Evolutionary conservation across 1,140 invertebrate species (phyloP).

Genomic region (Scaptomyza montana): DNA sequence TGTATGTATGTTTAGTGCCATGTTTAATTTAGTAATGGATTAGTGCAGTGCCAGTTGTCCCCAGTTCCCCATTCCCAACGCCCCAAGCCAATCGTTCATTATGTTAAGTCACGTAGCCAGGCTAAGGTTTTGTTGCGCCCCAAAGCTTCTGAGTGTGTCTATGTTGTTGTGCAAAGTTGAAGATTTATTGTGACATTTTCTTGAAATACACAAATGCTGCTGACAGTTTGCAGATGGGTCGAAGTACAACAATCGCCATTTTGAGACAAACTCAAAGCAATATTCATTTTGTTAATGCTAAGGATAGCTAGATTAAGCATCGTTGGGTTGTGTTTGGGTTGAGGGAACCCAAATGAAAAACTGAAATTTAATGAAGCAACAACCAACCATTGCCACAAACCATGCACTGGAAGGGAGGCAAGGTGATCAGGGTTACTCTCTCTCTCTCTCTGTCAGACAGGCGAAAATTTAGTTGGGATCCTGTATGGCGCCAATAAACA

Average conservation of each 20-base stretch:
- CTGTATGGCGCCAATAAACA: background rate
- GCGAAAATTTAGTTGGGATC: constrained; percentile 20
- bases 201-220: constrained; percentile 54
- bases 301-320: constrained; percentile 2
- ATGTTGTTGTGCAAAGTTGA: constrained; percentile 14
- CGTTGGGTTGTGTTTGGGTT: constrained; percentile 3
- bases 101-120: constrained; percentile 68
- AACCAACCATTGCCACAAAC: constrained; percentile 18
- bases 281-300: background rate
- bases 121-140: background rate
- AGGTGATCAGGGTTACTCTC: background rate
- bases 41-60: constrained; percentile 48
- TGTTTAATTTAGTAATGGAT: constrained; percentile 83
- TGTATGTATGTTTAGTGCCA: constrained; percentile 64
- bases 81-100: constrained; percentile 50
- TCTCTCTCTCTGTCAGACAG: background rate
- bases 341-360: constrained; percentile 39
- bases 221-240: constrained; percentile 13
- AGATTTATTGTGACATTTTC: constrained; percentile 73
- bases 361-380: constrained; percentile 70
- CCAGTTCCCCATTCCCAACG: background rate
- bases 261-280: constrained; percentile 8
- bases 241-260: constrained; percentile 18
- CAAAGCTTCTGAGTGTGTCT: constrained; percentile 7
- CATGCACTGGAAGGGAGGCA: background rate